phyloP scores from a whole-genome alignment of 2,888 invertebrate genomes.

The Zaprionus lineosus region DNA sequence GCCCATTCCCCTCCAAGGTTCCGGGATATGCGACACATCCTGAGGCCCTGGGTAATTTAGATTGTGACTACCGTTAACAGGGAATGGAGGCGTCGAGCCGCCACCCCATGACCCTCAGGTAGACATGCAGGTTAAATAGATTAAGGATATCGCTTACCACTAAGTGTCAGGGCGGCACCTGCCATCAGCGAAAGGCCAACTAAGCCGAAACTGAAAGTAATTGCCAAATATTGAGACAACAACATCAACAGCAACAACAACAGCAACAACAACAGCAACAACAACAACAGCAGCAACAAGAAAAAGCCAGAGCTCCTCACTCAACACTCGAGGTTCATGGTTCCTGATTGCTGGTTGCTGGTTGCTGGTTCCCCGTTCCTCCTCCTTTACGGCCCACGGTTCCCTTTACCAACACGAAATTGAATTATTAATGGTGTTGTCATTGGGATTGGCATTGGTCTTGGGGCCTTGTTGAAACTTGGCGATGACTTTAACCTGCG shows the following conservation, averaged over 20 bases:
- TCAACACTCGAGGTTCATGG: conserved; percentile 6
- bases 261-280: conserved; percentile 3
- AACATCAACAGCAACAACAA: conserved; percentile 12
- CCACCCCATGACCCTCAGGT: conserved; percentile 13
- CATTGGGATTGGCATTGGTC: conserved; percentile 55
- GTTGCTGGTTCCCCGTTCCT: conserved; percentile 3
- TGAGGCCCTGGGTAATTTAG: conserved; percentile 66
- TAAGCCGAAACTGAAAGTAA: conserved; percentile 65
- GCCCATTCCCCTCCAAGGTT: too few relatives aligned
- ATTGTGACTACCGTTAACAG: conserved; percentile 44
- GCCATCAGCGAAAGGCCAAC: conserved; percentile 16
- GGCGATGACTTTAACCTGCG: conserved; percentile 53
- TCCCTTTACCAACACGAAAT: conserved; percentile 51
- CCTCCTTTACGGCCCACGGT: background rate
- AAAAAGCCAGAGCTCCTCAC: too few relatives aligned
- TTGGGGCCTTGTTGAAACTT: conserved; percentile 45
- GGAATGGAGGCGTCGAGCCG: background rate
- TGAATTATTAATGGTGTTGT: conserved; percentile 76
- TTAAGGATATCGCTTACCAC: conserved; percentile 73
- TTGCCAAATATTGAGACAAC: conserved; percentile 74
- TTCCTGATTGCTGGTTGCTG: too few relatives aligned
- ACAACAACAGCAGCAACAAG: too few relatives aligned
- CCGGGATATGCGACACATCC: conserved; percentile 62
- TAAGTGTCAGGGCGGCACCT: conserved; percentile 36
- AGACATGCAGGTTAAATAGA: conserved; percentile 74